Evolutionary conservation across 2,888 invertebrate genomes (phyloP).

Genomic region (Subacronicta megacephala): DNA sequence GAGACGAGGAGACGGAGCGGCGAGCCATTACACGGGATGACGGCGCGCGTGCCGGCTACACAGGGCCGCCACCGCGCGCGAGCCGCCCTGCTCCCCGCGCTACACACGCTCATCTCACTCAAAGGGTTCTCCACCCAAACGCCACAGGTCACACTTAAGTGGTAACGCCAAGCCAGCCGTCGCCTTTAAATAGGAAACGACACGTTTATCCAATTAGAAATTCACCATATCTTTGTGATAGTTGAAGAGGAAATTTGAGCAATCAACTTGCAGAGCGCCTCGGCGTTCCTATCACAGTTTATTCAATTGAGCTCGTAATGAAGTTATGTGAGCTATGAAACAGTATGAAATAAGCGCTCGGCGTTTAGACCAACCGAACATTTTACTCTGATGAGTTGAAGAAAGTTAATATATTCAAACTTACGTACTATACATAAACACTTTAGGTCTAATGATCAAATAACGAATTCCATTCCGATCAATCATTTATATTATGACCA

Average conservation of each 20-base stretch:
- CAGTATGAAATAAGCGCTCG: conserved; percentile 73
- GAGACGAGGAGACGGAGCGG: conserved; percentile 63
- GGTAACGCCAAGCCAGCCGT: conserved; percentile 83
- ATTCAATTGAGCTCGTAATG: conserved; percentile 89
- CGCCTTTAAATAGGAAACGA: conserved; percentile 90
- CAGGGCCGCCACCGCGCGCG: conserved; percentile 58
- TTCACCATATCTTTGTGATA: conserved; percentile 90
- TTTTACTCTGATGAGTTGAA: conserved; percentile 54
- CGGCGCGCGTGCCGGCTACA: conserved; percentile 84
- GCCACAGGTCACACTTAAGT: conserved; percentile 74
- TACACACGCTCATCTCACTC: conserved; percentile 43
- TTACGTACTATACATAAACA: background rate
- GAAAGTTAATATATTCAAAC: conserved; percentile 21
- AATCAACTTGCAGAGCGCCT: conserved; percentile 88
- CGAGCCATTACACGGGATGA: conserved; percentile 86
- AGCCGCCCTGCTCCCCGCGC: conserved; percentile 62
- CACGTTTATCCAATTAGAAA: conserved; percentile 90
- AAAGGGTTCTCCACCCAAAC: conserved; percentile 62
- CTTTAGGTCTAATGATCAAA: background rate
- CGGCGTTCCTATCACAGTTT: conserved; percentile 88
- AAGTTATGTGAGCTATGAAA: conserved; percentile 86
- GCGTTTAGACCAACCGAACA: conserved; percentile 66
- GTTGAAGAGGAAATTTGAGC: conserved; percentile 90
- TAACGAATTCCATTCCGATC: background rate
- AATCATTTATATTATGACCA: background rate